phyloP scores from a whole-genome alignment of 2,113 vertebrate genomes.

The Sinocyclocheilus grahami region DNA sequence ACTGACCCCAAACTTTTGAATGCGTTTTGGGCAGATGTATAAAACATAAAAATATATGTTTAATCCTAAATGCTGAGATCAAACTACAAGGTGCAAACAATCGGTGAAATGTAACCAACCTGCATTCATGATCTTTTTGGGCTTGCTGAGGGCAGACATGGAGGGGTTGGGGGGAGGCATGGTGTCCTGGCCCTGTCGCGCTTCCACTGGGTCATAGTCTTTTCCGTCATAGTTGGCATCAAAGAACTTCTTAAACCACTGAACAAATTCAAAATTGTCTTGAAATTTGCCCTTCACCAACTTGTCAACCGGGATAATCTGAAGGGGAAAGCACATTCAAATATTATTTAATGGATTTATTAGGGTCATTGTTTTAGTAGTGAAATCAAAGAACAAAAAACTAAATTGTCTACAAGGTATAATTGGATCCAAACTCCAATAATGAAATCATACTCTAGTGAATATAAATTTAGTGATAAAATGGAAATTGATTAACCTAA shows the following conservation, averaged over 20 bases:
- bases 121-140: slow-evolving; percentile 85
- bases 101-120: slow-evolving; percentile 61
- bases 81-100: background rate
- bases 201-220: slow-evolving; percentile 78
- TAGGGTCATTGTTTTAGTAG: background rate
- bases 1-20: background rate
- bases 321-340: background rate
- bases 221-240: slow-evolving; percentile 80
- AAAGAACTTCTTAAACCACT: slow-evolving; percentile 85
- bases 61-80: background rate
- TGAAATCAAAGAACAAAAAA: background rate
- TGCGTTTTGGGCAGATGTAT: background rate
- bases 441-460: background rate
- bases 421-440: background rate
- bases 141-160: slow-evolving; percentile 84
- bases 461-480: background rate
- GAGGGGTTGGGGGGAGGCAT: slow-evolving; percentile 74
- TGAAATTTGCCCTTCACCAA: slow-evolving; percentile 83
- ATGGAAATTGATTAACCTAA: too few relatives aligned
- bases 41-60: background rate
- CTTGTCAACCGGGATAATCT: slow-evolving; percentile 84
- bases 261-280: slow-evolving; percentile 84
- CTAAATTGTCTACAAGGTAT: background rate
- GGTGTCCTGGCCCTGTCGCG: slow-evolving; percentile 79
- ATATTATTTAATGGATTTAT: background rate